Percentiles rank a stretch among this genome's conserved stretches.
phyloP scores from a whole-genome alignment of 2,797 vertebrate genomes.

The Vireo griseus region DNA sequence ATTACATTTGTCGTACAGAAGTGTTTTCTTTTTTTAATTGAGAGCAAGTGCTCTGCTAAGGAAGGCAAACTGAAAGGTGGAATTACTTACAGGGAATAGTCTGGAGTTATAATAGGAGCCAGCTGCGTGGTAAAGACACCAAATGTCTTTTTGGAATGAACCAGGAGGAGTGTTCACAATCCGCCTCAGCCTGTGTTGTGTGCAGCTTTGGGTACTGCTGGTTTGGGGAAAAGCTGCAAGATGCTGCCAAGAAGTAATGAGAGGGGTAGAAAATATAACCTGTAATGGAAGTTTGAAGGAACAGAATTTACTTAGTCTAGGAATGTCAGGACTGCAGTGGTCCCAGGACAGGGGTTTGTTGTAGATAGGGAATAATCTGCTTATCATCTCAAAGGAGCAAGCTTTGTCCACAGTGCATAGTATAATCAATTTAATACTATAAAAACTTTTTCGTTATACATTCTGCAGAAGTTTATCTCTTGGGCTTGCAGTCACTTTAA shows the following conservation, averaged over 20 bases:
- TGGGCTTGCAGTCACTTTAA: not conserved
- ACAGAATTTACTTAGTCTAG: not conserved
- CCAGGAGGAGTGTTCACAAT: not conserved
- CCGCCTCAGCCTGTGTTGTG: not conserved
- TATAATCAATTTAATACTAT: not conserved
- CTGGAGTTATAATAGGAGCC: not conserved
- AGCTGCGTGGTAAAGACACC: not conserved
- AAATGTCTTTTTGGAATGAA: slow-evolving; percentile 6
- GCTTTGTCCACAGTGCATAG: not conserved
- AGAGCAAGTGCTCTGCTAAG: not conserved
- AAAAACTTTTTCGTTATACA: not conserved
- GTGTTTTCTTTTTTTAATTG: not conserved
- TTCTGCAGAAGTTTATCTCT: not conserved
- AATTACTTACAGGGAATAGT: not conserved
- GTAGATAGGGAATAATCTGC: not conserved
- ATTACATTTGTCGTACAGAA: not conserved
- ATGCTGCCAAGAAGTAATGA: not conserved
- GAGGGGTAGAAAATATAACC: not conserved
- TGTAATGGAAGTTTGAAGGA: not conserved
- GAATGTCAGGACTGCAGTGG: not conserved
- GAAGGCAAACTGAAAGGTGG: not conserved
- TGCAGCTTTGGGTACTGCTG: not conserved
- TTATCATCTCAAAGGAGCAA: not conserved
- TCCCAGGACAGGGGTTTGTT: not conserved
- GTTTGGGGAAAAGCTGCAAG: not conserved